Evolutionary conservation across 2,797 vertebrate genomes (phyloP).

Genomic region (Falco peregrinus): DNA sequence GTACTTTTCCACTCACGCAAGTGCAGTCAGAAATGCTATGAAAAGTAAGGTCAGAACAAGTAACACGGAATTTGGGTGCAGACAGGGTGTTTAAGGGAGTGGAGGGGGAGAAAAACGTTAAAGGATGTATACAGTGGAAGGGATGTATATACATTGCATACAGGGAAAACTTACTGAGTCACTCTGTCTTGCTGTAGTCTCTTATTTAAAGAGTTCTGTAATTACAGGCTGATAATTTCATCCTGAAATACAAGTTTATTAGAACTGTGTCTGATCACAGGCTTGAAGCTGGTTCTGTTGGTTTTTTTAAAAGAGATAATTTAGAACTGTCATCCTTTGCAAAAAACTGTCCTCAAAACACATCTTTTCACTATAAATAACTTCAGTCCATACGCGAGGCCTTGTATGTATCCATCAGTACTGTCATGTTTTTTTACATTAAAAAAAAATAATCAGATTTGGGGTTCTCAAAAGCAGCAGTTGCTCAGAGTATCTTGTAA

Average conservation of each 20-base stretch:
- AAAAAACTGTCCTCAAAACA: background rate
- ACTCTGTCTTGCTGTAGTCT: background rate
- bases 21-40: background rate
- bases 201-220: background rate
- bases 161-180: background rate
- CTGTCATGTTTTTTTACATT: background rate
- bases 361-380: background rate
- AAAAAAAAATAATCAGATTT: background rate
- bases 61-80: background rate
- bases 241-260: background rate
- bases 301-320: background rate
- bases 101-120: background rate
- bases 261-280: background rate
- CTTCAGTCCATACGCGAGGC: background rate
- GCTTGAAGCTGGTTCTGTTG: background rate
- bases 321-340: background rate
- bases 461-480: background rate
- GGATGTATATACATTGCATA: fast-evolving
- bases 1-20: background rate
- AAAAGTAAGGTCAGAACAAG: background rate
- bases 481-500: slow-evolving; percentile 1
- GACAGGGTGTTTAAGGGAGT: background rate
- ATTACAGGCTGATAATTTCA: background rate
- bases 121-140: background rate
- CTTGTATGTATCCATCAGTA: background rate